A percentile compares a stretch with the other conserved stretches of the same genome.
phyloP scores from a whole-genome alignment of 2,888 invertebrate species.

The Ellobium chinense region DNA sequence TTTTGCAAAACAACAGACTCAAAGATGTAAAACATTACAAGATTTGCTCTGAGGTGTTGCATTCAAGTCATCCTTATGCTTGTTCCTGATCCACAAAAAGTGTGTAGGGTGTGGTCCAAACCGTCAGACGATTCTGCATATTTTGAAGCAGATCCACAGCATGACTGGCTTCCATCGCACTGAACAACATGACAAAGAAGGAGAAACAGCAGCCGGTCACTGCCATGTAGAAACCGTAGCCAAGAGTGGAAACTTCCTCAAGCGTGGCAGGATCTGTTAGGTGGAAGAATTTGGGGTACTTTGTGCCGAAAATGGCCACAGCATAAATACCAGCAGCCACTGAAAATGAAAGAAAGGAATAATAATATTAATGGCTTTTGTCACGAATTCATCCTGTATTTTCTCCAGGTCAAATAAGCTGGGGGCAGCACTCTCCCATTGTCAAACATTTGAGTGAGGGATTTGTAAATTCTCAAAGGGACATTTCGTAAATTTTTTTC shows the following conservation, averaged over 20 bases:
- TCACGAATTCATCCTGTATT: too few species aligned
- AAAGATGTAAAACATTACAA: too few species aligned
- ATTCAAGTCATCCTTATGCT: too few species aligned
- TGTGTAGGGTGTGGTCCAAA: slow-evolving; percentile 54
- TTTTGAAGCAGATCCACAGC: slow-evolving; percentile 51
- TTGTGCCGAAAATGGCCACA: slow-evolving; percentile 49
- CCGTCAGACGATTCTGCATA: slow-evolving; percentile 53
- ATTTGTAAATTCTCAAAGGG: too few species aligned
- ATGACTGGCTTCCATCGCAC: slow-evolving; percentile 53
- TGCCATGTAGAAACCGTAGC: slow-evolving; percentile 51
- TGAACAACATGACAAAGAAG: slow-evolving; percentile 46
- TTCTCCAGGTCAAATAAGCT: too few species aligned
- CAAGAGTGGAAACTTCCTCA: slow-evolving; percentile 29
- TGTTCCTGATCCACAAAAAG: slow-evolving; percentile 57
- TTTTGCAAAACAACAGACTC: too few species aligned
- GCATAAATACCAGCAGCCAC: slow-evolving; percentile 48
- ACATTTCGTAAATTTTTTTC: too few species aligned
- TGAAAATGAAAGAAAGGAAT: slow-evolving; percentile 44
- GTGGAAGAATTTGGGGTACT: slow-evolving; percentile 44
- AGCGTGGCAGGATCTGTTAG: slow-evolving; percentile 9
- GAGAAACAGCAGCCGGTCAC: slow-evolving; percentile 45
- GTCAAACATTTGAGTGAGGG: too few species aligned
- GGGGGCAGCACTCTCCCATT: too few species aligned
- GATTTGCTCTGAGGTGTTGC: too few species aligned
- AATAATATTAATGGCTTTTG: too few species aligned